phyloP scores from a whole-genome alignment of 2,797 vertebrate species.

The Sebastes paucispinis region DNA sequence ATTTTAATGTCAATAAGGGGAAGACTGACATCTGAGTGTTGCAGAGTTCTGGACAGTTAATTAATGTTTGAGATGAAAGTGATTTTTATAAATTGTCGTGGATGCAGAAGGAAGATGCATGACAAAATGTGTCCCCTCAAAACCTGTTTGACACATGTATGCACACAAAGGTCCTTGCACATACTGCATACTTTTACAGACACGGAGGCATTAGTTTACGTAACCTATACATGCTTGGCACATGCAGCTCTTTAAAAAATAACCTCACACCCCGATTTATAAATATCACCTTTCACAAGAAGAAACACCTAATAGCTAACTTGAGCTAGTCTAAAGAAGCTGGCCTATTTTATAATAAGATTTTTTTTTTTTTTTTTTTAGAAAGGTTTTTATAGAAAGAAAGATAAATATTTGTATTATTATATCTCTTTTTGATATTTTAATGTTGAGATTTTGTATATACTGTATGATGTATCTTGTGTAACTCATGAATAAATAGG shows the following conservation, averaged over 20 bases:
- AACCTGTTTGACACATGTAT: neutral
- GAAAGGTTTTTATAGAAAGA: slow-evolving; percentile 49
- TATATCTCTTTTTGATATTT: slow-evolving; percentile 63
- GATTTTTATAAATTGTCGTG: neutral
- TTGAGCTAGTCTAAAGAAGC: slow-evolving; percentile 13
- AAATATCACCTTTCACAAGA: slow-evolving; percentile 55
- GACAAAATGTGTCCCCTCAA: neutral
- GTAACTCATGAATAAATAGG: slow-evolving; percentile 75
- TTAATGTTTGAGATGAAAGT: neutral
- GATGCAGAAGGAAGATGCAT: neutral
- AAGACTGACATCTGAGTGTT: slow-evolving; percentile 1
- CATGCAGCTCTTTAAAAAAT: slow-evolving; percentile 64
- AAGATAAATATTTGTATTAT: slow-evolving; percentile 51
- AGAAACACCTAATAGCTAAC: slow-evolving; percentile 33
- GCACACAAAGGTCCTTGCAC: slow-evolving; percentile 47
- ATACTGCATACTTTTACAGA: slow-evolving; percentile 47
- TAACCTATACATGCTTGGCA: slow-evolving; percentile 64
- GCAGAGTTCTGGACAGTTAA: neutral
- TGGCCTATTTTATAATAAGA: slow-evolving; percentile 36
- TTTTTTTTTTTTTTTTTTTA: neutral
- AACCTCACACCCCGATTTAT: slow-evolving; percentile 56
- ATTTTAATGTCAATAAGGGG: neutral
- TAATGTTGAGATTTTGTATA: slow-evolving; percentile 75
- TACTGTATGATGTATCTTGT: slow-evolving; percentile 71
- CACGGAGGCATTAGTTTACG: slow-evolving; percentile 54